These are phyloP conservation scores for Theodoxus fluviatilis DNA, from an alignment of 2,888 invertebrate species.

Conservation along the genomic window DNA sequence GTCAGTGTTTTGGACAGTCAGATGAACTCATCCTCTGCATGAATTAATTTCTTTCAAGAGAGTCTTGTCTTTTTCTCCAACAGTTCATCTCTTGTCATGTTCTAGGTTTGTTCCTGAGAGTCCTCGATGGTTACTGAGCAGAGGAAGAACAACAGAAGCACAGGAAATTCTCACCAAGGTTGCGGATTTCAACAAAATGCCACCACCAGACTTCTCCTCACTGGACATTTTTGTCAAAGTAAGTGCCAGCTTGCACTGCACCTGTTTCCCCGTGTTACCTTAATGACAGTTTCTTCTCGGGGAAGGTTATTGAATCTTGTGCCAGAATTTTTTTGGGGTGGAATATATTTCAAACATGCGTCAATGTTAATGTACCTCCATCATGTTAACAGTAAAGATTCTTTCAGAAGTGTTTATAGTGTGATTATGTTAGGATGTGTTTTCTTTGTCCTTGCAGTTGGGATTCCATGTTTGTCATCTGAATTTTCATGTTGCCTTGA, in stretches of 20 bases:
- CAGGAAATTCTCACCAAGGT: conserved; percentile 46
- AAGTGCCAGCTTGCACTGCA: conserved; percentile 10
- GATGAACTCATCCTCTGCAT: too few relatives aligned
- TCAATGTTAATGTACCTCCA: too few relatives aligned
- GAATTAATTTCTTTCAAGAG: too few relatives aligned
- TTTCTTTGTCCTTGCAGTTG: neutral
- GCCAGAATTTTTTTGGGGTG: neutral
- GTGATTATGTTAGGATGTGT: too few relatives aligned
- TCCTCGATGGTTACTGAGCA: conserved; percentile 58
- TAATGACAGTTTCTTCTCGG: neutral
- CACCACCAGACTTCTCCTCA: conserved; percentile 46
- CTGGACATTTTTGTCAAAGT: conserved; percentile 45
- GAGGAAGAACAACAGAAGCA: conserved; percentile 53
- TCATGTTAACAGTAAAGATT: too few relatives aligned
- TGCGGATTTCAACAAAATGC: conserved; percentile 53
- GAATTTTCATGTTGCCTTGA: too few relatives aligned
- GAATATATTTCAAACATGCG: neutral
- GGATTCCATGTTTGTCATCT: neutral
- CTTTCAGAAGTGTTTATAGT: too few relatives aligned
- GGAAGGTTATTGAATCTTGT: neutral
- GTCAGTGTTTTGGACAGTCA: too few relatives aligned
- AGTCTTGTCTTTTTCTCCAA: neutral
- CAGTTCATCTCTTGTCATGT: neutral
- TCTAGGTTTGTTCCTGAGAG: conserved; percentile 60
- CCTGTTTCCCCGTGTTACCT: neutral